phyloP scores from a whole-genome alignment of 2,113 vertebrate genomes.

The Eulemur macaco region DNA sequence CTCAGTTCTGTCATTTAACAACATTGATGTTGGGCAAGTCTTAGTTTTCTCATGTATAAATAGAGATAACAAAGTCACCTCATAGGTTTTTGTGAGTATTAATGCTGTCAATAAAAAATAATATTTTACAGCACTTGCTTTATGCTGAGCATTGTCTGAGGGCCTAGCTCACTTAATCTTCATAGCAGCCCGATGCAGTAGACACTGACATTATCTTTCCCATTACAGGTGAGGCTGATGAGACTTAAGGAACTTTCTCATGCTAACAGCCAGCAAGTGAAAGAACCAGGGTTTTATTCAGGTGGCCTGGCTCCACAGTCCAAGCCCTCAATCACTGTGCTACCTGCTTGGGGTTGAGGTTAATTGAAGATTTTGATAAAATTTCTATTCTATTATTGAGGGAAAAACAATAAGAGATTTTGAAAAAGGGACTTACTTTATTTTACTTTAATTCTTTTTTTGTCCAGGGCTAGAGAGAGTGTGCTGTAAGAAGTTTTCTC shows the following conservation, averaged over 20 bases:
- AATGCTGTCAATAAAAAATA: neutral
- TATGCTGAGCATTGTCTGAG: neutral
- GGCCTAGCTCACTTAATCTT: neutral
- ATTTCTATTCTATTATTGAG: neutral
- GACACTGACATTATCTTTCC: neutral
- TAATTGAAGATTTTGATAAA: neutral
- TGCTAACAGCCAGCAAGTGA: neutral
- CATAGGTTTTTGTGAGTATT: neutral
- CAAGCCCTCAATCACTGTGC: neutral
- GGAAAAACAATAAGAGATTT: constrained; percentile 11
- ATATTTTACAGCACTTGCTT: neutral
- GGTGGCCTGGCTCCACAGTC: neutral
- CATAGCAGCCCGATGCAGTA: neutral
- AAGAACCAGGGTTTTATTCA: neutral
- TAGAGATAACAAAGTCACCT: neutral
- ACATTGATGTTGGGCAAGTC: neutral
- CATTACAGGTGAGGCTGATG: neutral
- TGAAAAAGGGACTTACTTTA: neutral
- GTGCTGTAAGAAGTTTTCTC: neutral
- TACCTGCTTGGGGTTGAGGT: neutral
- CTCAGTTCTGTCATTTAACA: neutral
- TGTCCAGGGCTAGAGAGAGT: neutral
- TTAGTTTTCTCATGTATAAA: neutral
- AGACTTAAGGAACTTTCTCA: neutral
- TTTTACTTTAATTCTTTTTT: constrained; percentile 8